phyloP scores from a whole-genome alignment of 2,888 invertebrate genomes.

The Spialia ferax region DNA sequence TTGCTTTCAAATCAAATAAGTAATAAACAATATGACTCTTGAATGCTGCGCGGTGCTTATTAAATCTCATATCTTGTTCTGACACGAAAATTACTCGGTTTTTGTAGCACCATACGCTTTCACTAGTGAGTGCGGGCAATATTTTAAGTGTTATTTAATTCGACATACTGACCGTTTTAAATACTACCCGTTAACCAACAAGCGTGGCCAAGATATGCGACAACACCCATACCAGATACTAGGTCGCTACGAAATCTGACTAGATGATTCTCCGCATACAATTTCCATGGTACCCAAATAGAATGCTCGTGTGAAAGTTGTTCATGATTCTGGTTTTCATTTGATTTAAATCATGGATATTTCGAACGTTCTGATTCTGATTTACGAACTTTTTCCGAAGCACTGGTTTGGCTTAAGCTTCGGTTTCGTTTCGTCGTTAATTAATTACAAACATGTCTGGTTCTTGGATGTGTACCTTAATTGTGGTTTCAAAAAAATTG shows the following conservation, averaged over 20 bases:
- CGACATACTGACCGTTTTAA: constrained; percentile 69
- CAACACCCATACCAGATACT: constrained; percentile 50
- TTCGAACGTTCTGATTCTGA: constrained; percentile 61
- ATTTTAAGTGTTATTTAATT: constrained; percentile 75
- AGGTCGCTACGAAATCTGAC: constrained; percentile 52
- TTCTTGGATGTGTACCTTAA: constrained; percentile 37
- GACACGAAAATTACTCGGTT: constrained; percentile 58
- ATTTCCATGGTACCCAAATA: constrained; percentile 60
- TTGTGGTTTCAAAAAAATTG: constrained; percentile 18
- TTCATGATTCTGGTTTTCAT: constrained; percentile 61
- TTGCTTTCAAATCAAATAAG: constrained; percentile 27
- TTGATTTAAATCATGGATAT: constrained; percentile 63
- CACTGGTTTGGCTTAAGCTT: constrained; percentile 57
- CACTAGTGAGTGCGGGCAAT: constrained; percentile 65
- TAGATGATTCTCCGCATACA: constrained; percentile 53
- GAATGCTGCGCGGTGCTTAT: constrained; percentile 43
- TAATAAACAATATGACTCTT: constrained; percentile 27
- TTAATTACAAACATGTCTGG: constrained; percentile 43
- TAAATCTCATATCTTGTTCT: constrained; percentile 57
- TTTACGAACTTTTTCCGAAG: constrained; percentile 57
- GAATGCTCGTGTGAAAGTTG: constrained; percentile 72
- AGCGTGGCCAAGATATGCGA: constrained; percentile 60
- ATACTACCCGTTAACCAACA: constrained; percentile 49
- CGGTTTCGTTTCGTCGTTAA: constrained; percentile 45
- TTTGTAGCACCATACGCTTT: constrained; percentile 64